Conservation (phyloP, 2,113 vertebrate species). For the Sylvietta virens region DNA sequence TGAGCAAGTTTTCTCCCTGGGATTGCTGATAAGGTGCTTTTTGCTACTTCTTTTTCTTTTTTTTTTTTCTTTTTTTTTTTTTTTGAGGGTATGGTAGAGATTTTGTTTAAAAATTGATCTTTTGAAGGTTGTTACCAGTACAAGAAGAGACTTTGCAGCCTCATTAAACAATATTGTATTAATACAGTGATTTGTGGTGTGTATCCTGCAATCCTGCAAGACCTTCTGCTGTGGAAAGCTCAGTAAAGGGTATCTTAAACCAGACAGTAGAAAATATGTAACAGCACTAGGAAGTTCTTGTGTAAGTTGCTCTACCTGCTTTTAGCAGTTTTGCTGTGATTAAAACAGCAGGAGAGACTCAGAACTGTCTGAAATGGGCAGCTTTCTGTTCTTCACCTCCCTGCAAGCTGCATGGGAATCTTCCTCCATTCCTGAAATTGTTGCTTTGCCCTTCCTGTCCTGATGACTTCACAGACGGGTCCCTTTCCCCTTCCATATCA, state of each 20-base stretch:
- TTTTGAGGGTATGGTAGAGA: background rate
- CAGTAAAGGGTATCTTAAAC: background rate
- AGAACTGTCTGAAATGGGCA: background rate
- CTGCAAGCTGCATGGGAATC: background rate
- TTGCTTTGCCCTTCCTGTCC: background rate
- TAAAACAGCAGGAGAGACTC: background rate
- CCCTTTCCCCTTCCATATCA: background rate
- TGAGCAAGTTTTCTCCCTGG: background rate
- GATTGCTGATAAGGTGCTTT: background rate
- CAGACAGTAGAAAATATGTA: background rate
- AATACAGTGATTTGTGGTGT: background rate
- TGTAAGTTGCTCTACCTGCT: background rate
- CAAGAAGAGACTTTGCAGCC: background rate
- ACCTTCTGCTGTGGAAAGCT: background rate
- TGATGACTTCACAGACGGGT: background rate
- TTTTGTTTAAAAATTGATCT: background rate
- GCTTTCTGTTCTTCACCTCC: background rate
- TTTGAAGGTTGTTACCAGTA: background rate
- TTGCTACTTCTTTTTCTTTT: no score
- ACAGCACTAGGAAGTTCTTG: background rate
- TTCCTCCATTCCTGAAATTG: background rate
- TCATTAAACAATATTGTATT: background rate
- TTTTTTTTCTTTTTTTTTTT: background rate
- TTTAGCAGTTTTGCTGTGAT: background rate
- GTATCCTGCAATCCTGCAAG: background rate